phyloP scores from a whole-genome alignment of 2,888 invertebrate genomes.

The Camponotus fellah region DNA sequence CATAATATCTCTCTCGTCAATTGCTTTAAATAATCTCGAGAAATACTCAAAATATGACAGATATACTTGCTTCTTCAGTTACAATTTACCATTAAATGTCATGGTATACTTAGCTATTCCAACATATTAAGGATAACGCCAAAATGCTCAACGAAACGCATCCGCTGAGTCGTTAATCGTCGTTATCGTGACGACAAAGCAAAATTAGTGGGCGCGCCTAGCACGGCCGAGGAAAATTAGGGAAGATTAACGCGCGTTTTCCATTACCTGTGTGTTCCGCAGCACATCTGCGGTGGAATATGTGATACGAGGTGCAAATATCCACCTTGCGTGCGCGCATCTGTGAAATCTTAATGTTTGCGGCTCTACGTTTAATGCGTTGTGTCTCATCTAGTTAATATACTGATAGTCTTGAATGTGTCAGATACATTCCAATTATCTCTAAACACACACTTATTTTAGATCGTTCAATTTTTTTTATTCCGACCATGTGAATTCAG shows the following conservation, averaged over 20 bases:
- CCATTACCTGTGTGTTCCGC: slow-evolving; percentile 35
- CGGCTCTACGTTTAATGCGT: slow-evolving; percentile 59
- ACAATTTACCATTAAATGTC: neutral
- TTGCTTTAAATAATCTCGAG: slow-evolving; percentile 4
- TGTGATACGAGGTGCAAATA: slow-evolving; percentile 58
- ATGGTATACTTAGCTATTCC: neutral
- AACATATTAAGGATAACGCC: slow-evolving; percentile 28
- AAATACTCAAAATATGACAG: neutral
- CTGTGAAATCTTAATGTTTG: slow-evolving; percentile 55
- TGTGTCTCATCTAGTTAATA: slow-evolving; percentile 3
- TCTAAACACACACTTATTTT: slow-evolving; percentile 65
- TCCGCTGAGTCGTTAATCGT: slow-evolving; percentile 40
- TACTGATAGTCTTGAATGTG: slow-evolving; percentile 45
- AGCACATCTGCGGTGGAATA: slow-evolving; percentile 8
- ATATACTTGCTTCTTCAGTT: neutral
- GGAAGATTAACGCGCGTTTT: slow-evolving; percentile 57
- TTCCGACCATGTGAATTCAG: neutral
- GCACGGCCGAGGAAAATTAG: slow-evolving; percentile 52
- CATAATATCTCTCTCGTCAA: neutral
- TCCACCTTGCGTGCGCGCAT: slow-evolving; percentile 50
- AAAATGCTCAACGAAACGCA: slow-evolving; percentile 37
- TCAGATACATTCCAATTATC: slow-evolving; percentile 67
- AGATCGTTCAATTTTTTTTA: slow-evolving; percentile 48
- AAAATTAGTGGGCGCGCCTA: slow-evolving; percentile 49
- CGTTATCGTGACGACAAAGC: slow-evolving; percentile 46